phyloP scores from a whole-genome alignment of 2,888 invertebrate genomes.

The Odontothrips loti region DNA sequence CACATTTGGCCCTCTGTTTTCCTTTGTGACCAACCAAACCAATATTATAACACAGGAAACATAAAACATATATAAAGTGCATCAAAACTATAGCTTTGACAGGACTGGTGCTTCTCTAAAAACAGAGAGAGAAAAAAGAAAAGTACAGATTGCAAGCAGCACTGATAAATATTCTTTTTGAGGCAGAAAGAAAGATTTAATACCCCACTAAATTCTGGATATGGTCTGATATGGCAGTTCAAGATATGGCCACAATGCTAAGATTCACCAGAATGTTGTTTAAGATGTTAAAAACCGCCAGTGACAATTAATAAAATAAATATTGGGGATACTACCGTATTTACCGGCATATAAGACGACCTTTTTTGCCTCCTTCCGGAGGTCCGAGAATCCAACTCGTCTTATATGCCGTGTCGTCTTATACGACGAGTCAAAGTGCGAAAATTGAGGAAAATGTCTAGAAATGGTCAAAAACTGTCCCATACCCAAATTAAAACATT shows the following conservation, averaged over 20 bases:
- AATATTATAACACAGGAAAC: not conserved
- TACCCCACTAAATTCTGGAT: not conserved
- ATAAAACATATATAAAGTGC: not conserved
- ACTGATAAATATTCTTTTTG: not conserved
- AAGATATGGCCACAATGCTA: slow-evolving; percentile 7
- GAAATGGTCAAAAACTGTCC: too few species aligned
- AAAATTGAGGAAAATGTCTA: too few species aligned
- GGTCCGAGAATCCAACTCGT: too few species aligned
- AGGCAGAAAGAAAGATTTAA: not conserved
- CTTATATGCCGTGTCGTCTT: too few species aligned
- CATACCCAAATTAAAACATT: too few species aligned
- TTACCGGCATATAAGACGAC: too few species aligned
- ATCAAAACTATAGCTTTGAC: not conserved
- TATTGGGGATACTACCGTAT: not conserved
- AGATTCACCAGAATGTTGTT: not conserved
- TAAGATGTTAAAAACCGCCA: not conserved
- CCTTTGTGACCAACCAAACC: too few species aligned
- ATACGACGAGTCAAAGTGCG: too few species aligned
- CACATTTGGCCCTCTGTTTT: too few species aligned
- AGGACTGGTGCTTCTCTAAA: not conserved
- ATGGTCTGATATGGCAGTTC: slow-evolving; percentile 9
- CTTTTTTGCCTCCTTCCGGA: too few species aligned
- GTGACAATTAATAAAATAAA: not conserved
- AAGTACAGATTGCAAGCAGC: not conserved
- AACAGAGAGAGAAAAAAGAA: not conserved